Evolutionary conservation across 2,113 vertebrate genomes (phyloP), one percentile per base, ranked within the genome.

Genomic region (Clinocottus analis): DNA sequence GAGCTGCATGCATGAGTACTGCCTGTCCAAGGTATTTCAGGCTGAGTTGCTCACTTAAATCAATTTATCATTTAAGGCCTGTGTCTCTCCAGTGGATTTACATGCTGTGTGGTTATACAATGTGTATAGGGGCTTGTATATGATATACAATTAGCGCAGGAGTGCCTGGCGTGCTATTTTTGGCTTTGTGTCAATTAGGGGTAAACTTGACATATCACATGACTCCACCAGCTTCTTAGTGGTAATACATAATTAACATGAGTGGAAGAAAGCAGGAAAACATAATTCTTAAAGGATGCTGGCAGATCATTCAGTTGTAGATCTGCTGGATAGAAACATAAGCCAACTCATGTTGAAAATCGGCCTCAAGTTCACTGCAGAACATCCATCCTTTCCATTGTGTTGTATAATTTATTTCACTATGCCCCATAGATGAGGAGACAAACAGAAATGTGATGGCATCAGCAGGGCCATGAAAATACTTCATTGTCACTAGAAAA

Each of bases 401-500:
- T 84, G 59, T 77, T 84, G 79, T 89, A 79, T 89, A 88, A 91
- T 88, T 90, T 60, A 92, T 90, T 85, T 88, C 78, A 70, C 80
- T 47, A 64, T 83, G 79, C 79, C 66, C 68, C 8, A 21, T 85
- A 87, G 76, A 90, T 68, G 89, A 67, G 86, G 86, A 84, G 83
- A 79, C 77, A 89, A 87, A 87, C 89, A 81, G 67, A 88, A 87
- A 88, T 85, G 83, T 87, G 87, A 90, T 87, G 87, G 90, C 90
- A 91, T 90, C 84, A 89, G 87, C 87, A 87, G 29, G 25, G 58
- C 75, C 80, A 82, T 90, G 87, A 91, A 86, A 80, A 91, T 89
- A 77, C 73, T 76, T 88, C 82, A 85, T 84, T 87, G 88, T 85
- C 88, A 85, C 76, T 59, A 60, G 71, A 74, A 91, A 87, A 73